Percentiles rank a stretch among this genome's conserved stretches.
Conservation (phyloP, 2,888 invertebrate species). For the Cheilosia impressa region DNA sequence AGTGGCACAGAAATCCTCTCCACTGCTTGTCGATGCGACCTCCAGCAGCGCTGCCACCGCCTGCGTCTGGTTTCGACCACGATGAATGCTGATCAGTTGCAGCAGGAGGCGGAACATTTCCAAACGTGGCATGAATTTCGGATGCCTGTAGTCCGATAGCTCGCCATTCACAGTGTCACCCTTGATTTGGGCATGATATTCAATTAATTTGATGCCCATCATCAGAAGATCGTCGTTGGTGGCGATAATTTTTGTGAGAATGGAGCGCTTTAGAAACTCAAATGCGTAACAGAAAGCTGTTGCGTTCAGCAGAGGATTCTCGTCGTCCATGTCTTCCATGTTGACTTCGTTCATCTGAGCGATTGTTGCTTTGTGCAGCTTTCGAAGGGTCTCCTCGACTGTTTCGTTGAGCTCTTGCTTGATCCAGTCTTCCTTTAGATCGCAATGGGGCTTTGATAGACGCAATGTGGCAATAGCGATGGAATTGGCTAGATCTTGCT, state of each 20-base stretch:
- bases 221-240: constrained; percentile 86
- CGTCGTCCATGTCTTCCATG: constrained; percentile 77
- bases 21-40: constrained; percentile 90
- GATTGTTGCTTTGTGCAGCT: constrained; percentile 84
- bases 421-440: constrained; percentile 91
- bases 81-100: constrained; percentile 88
- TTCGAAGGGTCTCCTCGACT: constrained; percentile 86
- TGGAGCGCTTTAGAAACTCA: constrained; percentile 88
- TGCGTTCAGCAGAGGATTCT: constrained; percentile 82
- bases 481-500: constrained; percentile 85
- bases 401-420: constrained; percentile 87
- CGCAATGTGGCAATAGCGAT: constrained; percentile 90
- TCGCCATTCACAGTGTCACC: constrained; percentile 82
- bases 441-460: constrained; percentile 91
- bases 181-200: constrained; percentile 89
- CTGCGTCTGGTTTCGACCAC: constrained; percentile 90
- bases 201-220: constrained; percentile 87
- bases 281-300: constrained; percentile 94
- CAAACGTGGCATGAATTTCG: constrained; percentile 90
- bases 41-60: constrained; percentile 92
- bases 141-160: constrained; percentile 87
- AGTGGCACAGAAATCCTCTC: constrained; percentile 86
- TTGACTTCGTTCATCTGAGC: constrained; percentile 63
- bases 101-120: constrained; percentile 92
- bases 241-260: constrained; percentile 84